Conservation (phyloP, 2,113 vertebrate genomes). For the Nycticebus coucang region DNA sequence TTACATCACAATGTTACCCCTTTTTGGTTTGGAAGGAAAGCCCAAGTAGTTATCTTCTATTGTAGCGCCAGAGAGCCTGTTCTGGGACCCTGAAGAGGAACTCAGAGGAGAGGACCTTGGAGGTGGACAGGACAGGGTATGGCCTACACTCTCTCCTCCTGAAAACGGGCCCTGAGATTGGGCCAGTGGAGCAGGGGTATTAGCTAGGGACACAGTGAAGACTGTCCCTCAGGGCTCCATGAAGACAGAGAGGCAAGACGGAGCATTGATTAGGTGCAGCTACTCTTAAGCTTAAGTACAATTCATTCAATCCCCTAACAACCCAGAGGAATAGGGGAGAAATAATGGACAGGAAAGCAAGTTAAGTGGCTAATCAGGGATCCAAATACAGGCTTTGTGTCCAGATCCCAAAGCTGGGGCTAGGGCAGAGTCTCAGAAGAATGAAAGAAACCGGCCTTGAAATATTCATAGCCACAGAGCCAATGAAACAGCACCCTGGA, state of each 20-base stretch:
- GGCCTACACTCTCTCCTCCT: not conserved
- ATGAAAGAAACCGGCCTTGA: not conserved
- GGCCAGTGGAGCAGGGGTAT: no score
- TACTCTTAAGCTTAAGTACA: no score
- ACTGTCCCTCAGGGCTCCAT: not conserved
- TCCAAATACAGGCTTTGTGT: not conserved
- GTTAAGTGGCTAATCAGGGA: not conserved
- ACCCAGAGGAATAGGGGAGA: not conserved
- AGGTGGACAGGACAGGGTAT: not conserved
- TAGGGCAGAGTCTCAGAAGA: not conserved
- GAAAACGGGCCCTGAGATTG: not conserved
- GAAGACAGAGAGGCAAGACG: not conserved
- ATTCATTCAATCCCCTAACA: not conserved
- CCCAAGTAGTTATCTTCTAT: not conserved
- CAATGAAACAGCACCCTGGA: not conserved
- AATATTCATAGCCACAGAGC: not conserved
- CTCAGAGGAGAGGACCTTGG: not conserved
- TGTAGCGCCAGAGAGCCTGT: not conserved
- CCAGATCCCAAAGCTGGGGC: not conserved
- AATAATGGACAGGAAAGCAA: not conserved
- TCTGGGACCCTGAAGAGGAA: not conserved
- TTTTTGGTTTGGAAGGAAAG: not conserved
- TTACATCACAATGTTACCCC: not conserved
- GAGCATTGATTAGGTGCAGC: not conserved
- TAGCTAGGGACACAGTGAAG: not conserved